phyloP scores from a whole-genome alignment of 2,113 vertebrate genomes.

The Meriones unguiculatus region DNA sequence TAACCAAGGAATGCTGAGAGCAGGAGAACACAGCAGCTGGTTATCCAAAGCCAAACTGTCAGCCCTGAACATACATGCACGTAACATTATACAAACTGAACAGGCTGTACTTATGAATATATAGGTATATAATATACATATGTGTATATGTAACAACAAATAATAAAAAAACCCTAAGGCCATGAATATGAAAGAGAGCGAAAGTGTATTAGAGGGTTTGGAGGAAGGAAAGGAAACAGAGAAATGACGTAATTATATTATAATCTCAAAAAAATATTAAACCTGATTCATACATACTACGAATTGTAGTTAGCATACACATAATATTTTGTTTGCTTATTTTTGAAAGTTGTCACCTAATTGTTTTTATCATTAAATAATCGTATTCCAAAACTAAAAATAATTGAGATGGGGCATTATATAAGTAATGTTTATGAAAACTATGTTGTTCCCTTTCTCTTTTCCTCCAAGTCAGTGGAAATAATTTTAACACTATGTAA shows the following conservation, averaged over 20 bases:
- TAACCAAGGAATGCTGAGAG: neutral
- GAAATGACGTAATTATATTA: neutral
- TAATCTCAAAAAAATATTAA: neutral
- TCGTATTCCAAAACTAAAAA: conserved; percentile 50
- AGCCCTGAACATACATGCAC: neutral
- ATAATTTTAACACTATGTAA: neutral
- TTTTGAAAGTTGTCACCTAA: neutral
- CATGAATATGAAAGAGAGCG: neutral
- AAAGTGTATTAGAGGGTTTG: too few relatives aligned
- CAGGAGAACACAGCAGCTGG: neutral
- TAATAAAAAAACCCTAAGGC: neutral
- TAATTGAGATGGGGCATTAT: neutral
- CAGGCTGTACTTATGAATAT: neutral
- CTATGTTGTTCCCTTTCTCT: conserved; percentile 7
- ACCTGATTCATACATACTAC: neutral
- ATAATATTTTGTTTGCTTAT: neutral
- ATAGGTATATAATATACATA: neutral
- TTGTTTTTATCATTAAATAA: neutral
- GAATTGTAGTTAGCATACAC: neutral
- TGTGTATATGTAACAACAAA: neutral
- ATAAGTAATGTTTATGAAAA: neutral
- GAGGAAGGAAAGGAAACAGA: neutral
- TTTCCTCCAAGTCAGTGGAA: neutral
- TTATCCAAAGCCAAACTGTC: neutral
- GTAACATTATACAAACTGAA: neutral